A percentile compares a stretch with the other conserved stretches of the same genome.
Evolutionary conservation across 1,140 invertebrate genomes (phyloP).

Genomic region (Hestina assimilis): DNA sequence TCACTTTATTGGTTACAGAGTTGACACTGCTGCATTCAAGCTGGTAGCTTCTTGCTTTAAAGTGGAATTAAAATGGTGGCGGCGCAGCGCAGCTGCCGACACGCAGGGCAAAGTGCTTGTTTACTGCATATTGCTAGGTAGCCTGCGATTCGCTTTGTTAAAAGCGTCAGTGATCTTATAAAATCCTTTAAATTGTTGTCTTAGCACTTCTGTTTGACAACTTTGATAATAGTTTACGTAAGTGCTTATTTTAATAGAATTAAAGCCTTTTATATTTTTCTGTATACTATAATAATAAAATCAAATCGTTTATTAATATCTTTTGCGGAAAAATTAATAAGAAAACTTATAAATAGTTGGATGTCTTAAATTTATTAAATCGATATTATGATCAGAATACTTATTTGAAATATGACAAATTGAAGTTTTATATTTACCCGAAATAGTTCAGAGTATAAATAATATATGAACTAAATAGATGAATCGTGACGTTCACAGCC

Average conservation of each 20-base stretch:
- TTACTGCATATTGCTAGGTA: conserved; percentile 28
- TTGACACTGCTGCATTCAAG: conserved; percentile 9
- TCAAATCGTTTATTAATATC: too few species aligned
- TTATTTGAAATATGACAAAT: too few species aligned
- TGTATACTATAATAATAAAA: too few species aligned
- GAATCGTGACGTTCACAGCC: too few species aligned
- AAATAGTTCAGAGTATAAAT: too few species aligned
- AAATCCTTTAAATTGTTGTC: conserved; percentile 2
- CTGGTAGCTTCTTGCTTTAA: conserved; percentile 26
- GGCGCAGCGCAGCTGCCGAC: conserved; percentile 24
- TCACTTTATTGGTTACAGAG: neutral
- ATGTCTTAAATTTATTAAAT: too few species aligned
- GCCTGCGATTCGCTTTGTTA: conserved; percentile 13
- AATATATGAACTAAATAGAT: too few species aligned
- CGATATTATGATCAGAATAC: too few species aligned
- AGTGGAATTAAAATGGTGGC: conserved; percentile 35
- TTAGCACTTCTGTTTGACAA: neutral
- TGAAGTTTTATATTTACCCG: too few species aligned
- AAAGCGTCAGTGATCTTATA: conserved; percentile 8
- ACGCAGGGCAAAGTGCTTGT: conserved; percentile 25
- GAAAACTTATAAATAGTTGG: too few species aligned
- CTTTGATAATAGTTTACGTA: neutral
- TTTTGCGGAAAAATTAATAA: too few species aligned
- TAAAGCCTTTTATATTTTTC: too few species aligned
- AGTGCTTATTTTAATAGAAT: neutral